Conservation (phyloP, 2,797 vertebrate species). For the Manis pentadactyla region DNA sequence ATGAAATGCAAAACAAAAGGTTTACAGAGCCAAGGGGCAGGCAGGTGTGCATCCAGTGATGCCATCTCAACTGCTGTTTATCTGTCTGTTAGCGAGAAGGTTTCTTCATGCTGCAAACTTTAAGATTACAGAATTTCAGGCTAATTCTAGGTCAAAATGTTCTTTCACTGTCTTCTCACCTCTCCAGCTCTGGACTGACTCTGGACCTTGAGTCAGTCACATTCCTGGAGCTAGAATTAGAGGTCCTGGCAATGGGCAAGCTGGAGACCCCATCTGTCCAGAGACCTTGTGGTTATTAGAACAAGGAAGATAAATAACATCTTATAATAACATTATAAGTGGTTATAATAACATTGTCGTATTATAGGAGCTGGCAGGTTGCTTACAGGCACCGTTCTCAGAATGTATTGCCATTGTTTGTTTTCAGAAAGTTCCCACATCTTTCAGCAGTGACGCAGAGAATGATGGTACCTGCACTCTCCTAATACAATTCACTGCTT, state of each 20-base stretch:
- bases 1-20: conserved; percentile 74
- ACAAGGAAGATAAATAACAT: background rate
- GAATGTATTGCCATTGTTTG: background rate
- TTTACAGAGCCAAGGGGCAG: conserved; percentile 52
- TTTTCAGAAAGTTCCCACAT: background rate
- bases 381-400: background rate
- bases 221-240: background rate
- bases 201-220: background rate
- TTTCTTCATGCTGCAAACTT: conserved; percentile 52
- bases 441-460: conserved; percentile 35
- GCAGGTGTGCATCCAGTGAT: conserved; percentile 75
- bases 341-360: background rate
- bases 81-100: conserved; percentile 41
- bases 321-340: too few species aligned
- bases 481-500: background rate
- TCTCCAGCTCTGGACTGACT: background rate
- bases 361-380: background rate
- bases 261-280: background rate
- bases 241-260: background rate
- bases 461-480: background rate
- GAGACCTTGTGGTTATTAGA: background rate
- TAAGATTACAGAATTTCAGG: conserved; percentile 20
- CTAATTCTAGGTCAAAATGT: conserved; percentile 20
- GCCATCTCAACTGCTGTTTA: conserved; percentile 70
- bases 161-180: conserved; percentile 39